Evolutionary conservation across 2,797 vertebrate species (phyloP).

Genomic region (Ataeniobius toweri): DNA sequence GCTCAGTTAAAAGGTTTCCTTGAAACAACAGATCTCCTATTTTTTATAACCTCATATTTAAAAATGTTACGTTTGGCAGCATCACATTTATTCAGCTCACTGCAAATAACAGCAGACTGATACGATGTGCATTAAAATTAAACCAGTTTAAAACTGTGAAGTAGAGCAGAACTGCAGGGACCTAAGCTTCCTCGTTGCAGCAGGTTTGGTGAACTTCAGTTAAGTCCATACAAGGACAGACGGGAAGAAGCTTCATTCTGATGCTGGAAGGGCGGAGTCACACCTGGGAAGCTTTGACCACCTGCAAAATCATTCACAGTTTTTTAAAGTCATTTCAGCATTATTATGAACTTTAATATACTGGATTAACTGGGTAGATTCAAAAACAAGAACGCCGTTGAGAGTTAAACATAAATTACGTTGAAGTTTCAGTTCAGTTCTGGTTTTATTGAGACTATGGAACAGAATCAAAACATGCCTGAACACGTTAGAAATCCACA

Average conservation of each 20-base stretch:
- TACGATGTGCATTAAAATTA: neutral
- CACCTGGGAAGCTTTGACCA: neutral
- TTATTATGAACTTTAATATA: neutral
- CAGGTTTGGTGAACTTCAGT: neutral
- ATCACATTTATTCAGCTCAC: neutral
- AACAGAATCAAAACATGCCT: neutral
- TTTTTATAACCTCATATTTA: neutral
- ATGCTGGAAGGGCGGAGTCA: neutral
- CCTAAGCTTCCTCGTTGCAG: neutral
- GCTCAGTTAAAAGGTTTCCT: neutral
- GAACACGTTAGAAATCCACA: neutral
- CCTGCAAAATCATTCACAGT: neutral
- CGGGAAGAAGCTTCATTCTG: neutral
- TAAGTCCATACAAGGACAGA: slow-evolving; percentile 2
- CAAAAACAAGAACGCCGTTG: neutral
- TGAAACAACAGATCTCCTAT: neutral
- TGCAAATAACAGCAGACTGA: neutral
- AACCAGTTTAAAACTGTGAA: neutral
- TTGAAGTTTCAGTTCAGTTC: neutral
- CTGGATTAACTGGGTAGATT: neutral
- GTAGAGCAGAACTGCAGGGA: too few relatives aligned
- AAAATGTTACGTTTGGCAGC: neutral
- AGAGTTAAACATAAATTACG: neutral
- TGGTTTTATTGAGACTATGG: neutral
- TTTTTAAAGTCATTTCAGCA: neutral